Evolutionary conservation across 2,113 vertebrate genomes (phyloP), one percentile per base, ranked within the genome.

Genomic region (Barbus barbus): DNA sequence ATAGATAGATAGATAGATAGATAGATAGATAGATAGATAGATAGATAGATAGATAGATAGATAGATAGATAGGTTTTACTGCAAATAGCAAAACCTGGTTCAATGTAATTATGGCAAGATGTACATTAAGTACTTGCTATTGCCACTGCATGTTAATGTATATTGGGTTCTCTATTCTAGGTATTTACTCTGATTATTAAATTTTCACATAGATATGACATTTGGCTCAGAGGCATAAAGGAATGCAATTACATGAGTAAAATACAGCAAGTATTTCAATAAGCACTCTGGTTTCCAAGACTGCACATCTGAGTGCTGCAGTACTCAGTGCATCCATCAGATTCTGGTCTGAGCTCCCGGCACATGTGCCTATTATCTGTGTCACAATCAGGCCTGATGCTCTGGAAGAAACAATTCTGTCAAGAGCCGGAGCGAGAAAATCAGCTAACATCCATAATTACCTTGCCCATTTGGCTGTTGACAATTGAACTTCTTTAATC

Each of bases 381-480:
- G 88, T 90, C 88, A 90, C 90, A 93, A 90, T 91, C 87, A 86
- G 69, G 36, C 56, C n/a, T 80, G 36, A 71, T 20, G 80, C 90
- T 90, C 61, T 73, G 88, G 84, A 87, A 88, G 78, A 85, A 51
- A 48, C 80, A 82, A 86, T 83, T 83, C 88, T 86, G 85, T 82
- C 75, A 77, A 81, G 87, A 76, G 85, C 75, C 71, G 71, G 82
- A 90, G 91, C 81, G 86, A 91, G 89, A 89, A 93, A 92, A 92
- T 93, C 91, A 91, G 92, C 88, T 88, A 88, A 90, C 87, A 87
- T 85, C 89, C 81, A 81, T 92, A 91, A 91, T 94, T 92, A 92
- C 46, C 85, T 84, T 91, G 83, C 88, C 73, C 86, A 87, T 90
- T 91, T 90, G 80, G 82, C 74, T 86, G 78, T 84, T 91, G 90